Evolutionary conservation across 1,140 invertebrate genomes (phyloP), one percentile per base, ranked within the genome.

Genomic region (Nixonia krombeini): DNA sequence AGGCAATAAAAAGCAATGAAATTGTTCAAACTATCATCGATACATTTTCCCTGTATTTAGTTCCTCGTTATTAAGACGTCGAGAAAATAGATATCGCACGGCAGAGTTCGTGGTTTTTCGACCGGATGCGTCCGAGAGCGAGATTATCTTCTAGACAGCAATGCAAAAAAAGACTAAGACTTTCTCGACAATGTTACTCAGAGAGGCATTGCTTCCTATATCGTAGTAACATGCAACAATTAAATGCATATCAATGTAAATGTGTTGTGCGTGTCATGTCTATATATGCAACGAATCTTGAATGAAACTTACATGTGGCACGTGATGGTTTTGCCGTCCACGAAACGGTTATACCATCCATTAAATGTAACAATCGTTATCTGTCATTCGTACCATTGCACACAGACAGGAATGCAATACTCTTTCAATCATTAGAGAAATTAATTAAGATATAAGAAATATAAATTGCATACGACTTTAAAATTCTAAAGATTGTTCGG

Each of bases 121-220:
- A 65, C 50, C 52, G 61, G 61, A 70, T 70, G 67, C 40, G 38
- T 59, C 51, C 37, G 50, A 69, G 59, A 64, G 59, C 45, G 45
- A 69, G 45, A 51, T 28, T 61, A 58, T 67, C 58, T 52, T 57
- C 40, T 13, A 45, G 44, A 46, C 21, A 46, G n/a, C 26, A 45
- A 31, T 40, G 25, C n/a, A 52, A 61, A 64, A 64, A 56, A 42
- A 8, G 29, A 42, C 38, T 18, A n/a, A n/a, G n/a, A 64, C 59
- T 70, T 64, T 64, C 67, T 59, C 52, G 49, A 51, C 52, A 57
- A 61, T 47, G 47, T 40, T 56, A 46, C 51, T 62, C 64, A 46
- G n/a, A n/a, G 45, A 40, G 55, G 51, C 46, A 47, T 42, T 53
- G 40, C 50, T 61, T 61, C 46, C 66, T 56, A 70, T 61, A 46